Conservation (phyloP, 1,140 invertebrate species). For the Diprion similis region DNA sequence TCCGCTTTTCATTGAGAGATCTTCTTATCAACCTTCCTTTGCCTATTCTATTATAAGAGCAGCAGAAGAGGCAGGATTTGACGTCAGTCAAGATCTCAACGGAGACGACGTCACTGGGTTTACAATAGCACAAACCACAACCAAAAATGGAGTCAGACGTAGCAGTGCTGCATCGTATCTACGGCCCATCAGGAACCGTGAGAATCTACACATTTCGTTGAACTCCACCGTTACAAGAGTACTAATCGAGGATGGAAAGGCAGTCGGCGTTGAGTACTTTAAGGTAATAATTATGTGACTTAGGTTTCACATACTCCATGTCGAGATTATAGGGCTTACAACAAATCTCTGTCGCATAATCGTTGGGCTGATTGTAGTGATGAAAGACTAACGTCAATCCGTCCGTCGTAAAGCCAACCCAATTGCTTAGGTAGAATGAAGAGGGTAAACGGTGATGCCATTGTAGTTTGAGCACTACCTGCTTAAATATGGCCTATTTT, state of each 20-base stretch:
- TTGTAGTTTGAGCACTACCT: too few relatives aligned
- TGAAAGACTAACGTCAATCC: too few relatives aligned
- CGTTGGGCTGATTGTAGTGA: too few relatives aligned
- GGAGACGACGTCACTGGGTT: slow-evolving; percentile 61
- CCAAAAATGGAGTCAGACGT: slow-evolving; percentile 69
- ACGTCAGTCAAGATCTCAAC: slow-evolving; percentile 30
- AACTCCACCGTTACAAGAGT: slow-evolving; percentile 73
- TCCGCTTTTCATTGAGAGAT: slow-evolving; percentile 33
- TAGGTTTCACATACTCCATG: slow-evolving; percentile 21
- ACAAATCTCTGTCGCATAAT: too few relatives aligned
- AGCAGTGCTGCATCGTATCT: slow-evolving; percentile 74
- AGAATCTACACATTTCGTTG: slow-evolving; percentile 75
- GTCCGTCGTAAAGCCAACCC: too few relatives aligned
- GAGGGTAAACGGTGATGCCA: too few relatives aligned
- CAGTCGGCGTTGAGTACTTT: slow-evolving; percentile 67
- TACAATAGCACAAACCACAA: slow-evolving; percentile 62
- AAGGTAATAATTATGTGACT: slow-evolving; percentile 43
- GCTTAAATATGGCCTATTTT: too few relatives aligned
- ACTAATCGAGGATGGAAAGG: slow-evolving; percentile 64
- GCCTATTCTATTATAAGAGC: slow-evolving; percentile 66
- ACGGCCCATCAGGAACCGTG: slow-evolving; percentile 63
- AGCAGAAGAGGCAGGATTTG: slow-evolving; percentile 47
- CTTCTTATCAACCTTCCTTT: slow-evolving; percentile 63
- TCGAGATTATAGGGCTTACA: too few relatives aligned
- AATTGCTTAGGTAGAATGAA: too few relatives aligned